Conservation (phyloP, 2,797 vertebrate genomes). For the Chelmon rostratus region DNA sequence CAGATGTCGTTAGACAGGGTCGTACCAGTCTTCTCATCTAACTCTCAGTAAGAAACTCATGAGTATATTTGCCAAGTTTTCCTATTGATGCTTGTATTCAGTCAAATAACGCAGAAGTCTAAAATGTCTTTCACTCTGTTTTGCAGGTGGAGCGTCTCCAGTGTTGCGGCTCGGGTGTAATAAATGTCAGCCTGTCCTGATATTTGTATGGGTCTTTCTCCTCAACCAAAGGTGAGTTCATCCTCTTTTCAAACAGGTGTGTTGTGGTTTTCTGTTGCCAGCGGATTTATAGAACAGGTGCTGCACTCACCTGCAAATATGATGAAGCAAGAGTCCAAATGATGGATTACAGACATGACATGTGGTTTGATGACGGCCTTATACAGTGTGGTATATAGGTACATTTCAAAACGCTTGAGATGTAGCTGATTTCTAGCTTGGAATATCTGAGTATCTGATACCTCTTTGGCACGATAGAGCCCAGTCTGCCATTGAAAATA, state of each 20-base stretch:
- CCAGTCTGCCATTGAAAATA: background rate
- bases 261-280: slow-evolving; percentile 4
- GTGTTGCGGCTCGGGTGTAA: slow-evolving; percentile 59
- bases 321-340: background rate
- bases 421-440: slow-evolving; percentile 5
- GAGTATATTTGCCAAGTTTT: background rate
- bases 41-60: background rate
- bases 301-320: slow-evolving; percentile 17
- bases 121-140: slow-evolving; percentile 16
- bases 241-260: slow-evolving; percentile 17
- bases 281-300: slow-evolving; percentile 16
- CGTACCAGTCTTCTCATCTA: background rate
- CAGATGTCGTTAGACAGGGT: background rate
- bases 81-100: background rate
- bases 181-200: slow-evolving; percentile 74
- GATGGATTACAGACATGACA: too few species aligned
- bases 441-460: slow-evolving; percentile 5
- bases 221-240: slow-evolving; percentile 76
- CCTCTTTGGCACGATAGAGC: background rate
- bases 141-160: slow-evolving; percentile 65
- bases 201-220: slow-evolving; percentile 80
- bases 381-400: background rate
- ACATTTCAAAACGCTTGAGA: slow-evolving; percentile 9
- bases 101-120: background rate
- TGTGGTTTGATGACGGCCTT: background rate